Evolutionary conservation across 1,140 invertebrate species (phyloP).

Genomic region (Caenorhabditis tropicalis): DNA sequence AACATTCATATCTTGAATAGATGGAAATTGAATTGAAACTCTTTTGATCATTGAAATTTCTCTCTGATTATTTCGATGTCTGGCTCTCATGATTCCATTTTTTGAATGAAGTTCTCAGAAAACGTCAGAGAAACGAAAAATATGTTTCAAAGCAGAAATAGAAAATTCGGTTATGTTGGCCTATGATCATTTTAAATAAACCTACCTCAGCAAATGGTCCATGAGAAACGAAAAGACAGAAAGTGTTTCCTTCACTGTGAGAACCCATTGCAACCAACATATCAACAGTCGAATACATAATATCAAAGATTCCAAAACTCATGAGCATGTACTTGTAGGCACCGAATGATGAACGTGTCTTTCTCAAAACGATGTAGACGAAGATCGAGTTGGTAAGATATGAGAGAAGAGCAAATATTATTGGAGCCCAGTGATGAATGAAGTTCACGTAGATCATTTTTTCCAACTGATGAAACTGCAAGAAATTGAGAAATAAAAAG

Average conservation of each 20-base stretch:
- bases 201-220: conserved; percentile 7
- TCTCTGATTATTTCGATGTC: background rate
- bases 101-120: background rate
- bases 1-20: background rate
- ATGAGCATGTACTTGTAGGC: conserved; percentile 29
- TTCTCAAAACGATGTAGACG: background rate
- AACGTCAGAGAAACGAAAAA: background rate
- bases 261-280: conserved; percentile 22
- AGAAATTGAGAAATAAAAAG: background rate
- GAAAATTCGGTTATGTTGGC: too few relatives aligned
- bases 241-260: conserved; percentile 24
- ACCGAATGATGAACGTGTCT: conserved; percentile 4
- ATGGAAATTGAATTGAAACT: background rate
- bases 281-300: conserved; percentile 16
- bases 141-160: too few relatives aligned
- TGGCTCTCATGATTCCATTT: background rate
- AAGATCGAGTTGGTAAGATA: background rate
- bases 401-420: background rate
- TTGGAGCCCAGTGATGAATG: background rate
- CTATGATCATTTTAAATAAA: background rate
- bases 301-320: conserved; percentile 35
- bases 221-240: conserved; percentile 27
- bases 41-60: background rate
- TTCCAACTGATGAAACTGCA: background rate
- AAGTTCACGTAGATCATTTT: background rate